Evolutionary conservation across 2,797 vertebrate species (phyloP).

Genomic region (Luscinia luscinia): DNA sequence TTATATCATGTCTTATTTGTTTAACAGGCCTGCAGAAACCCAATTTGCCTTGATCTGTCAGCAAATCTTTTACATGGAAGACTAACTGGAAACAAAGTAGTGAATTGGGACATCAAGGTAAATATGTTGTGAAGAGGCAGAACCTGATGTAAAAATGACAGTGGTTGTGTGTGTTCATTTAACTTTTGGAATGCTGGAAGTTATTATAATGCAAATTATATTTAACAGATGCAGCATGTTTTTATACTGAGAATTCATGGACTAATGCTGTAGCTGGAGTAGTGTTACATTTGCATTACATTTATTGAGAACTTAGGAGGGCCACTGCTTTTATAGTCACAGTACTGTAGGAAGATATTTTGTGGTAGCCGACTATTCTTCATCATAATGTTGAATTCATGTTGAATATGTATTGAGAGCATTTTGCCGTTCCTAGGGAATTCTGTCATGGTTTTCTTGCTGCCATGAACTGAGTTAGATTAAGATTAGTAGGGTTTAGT

Average conservation of each 20-base stretch:
- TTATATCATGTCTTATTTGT: neutral
- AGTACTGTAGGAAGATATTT: neutral
- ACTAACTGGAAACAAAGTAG: slow-evolving; percentile 96
- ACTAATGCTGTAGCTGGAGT: neutral
- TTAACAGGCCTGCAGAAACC: slow-evolving; percentile 90
- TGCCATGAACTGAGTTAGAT: neutral
- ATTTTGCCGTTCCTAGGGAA: neutral
- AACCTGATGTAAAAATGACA: neutral
- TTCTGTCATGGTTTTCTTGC: neutral
- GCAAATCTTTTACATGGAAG: slow-evolving; percentile 92
- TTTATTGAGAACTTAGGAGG: neutral
- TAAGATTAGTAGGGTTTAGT: neutral
- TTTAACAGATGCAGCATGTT: neutral
- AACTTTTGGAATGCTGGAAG: neutral
- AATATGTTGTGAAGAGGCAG: neutral
- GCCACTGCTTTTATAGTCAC: neutral
- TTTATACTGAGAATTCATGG: neutral
- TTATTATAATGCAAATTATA: neutral
- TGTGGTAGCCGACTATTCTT: neutral
- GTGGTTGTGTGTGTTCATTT: neutral
- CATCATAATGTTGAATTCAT: neutral
- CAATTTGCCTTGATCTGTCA: slow-evolving; percentile 95
- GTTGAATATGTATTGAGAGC: neutral
- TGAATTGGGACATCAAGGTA: slow-evolving; percentile 99
- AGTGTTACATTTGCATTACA: neutral